Conservation (phyloP, 1,140 invertebrate species). For the Hylaeus anthracinus region DNA sequence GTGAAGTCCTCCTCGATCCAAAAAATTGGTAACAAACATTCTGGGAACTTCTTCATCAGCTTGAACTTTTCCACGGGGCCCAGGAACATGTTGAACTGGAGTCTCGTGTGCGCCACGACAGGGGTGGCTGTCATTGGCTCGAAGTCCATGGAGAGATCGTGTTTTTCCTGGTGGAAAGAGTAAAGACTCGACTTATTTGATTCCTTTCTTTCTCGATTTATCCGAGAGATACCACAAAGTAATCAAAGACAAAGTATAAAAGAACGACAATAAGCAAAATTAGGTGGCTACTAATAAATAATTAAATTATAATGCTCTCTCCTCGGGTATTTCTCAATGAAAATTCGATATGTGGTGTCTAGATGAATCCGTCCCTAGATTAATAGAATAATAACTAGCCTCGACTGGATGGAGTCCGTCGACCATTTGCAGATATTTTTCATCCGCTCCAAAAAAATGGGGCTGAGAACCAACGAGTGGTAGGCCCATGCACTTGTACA, state of each 20-base stretch:
- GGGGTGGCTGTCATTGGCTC: constrained; percentile 88
- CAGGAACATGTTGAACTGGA: constrained; percentile 87
- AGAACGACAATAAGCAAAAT: too few species aligned
- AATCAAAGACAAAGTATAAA: too few species aligned
- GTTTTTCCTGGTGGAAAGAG: constrained; percentile 80
- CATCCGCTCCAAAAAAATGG: constrained; percentile 89
- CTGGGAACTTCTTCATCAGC: constrained; percentile 84
- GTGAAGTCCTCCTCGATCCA: constrained; percentile 87
- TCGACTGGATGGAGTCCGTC: constrained; percentile 87
- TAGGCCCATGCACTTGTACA: constrained; percentile 84
- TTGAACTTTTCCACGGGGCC: constrained; percentile 85
- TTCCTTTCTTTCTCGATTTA: too few species aligned
- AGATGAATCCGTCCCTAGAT: too few species aligned
- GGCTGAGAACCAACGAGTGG: constrained; percentile 89
- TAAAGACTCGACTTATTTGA: too few species aligned
- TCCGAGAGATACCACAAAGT: too few species aligned
- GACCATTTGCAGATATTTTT: constrained; percentile 83
- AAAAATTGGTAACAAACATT: constrained; percentile 85
- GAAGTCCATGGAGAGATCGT: constrained; percentile 88
- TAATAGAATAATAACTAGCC: constrained; percentile 51
- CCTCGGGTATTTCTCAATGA: too few species aligned
- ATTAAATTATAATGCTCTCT: too few species aligned
- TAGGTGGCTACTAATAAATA: too few species aligned
- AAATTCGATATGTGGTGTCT: not conserved
- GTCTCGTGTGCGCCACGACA: constrained; percentile 85